Base-by-base conservation (phyloP, 2,888 invertebrate species). In the Drosophila parthenogenetica region DNA sequence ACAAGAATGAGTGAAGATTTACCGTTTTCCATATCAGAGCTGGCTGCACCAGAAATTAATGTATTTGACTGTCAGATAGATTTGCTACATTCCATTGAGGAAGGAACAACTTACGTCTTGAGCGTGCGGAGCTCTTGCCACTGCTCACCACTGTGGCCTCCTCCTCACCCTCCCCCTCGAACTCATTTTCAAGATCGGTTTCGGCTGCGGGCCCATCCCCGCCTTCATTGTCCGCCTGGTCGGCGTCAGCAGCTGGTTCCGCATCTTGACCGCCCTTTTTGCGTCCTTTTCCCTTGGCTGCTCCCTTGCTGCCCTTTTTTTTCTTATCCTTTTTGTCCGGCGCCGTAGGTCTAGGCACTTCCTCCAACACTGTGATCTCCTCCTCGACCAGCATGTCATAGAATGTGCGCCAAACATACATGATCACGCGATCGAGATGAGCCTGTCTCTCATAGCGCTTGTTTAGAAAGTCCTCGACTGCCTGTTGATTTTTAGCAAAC, bases 351-450 rank as follows among this genome's bases (percentile, higher is more conserved):
- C 93, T 74, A 0, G 84, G 73, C 35, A 90, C 80, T 94, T 95
- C 94, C 92, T 96, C 95, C 77, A 94, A 93, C 40, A 95, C 93
- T 3, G 95, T 94, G 67, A 96, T 94, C 91, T 96, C 96, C 88
- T 95, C 95, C 85, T 96, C 96, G 16, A 95, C 93, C 8, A 96
- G 92, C 89, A 95, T 95, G 81, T 95, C 96, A 54, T 94, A 94
- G 78, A 95, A 94, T 1, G 95, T 95, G 89, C 95, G 95, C 84
- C 95, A 94, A 14, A 96, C 93, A 81, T 94, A 95, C 78, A 96
- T 93, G 17, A 95, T 92, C 81, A 94, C 94, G 68, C 93, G 94
- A 16, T 94, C 93, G 42, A 95, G 91, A 58, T 92, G 90, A 2
- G 92, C 91, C 29, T 92, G 91, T 14, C 92, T 92, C 64, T 92